Evolutionary conservation across 2,113 vertebrate genomes (phyloP).

Genomic region (Chloropsis hardwickii): DNA sequence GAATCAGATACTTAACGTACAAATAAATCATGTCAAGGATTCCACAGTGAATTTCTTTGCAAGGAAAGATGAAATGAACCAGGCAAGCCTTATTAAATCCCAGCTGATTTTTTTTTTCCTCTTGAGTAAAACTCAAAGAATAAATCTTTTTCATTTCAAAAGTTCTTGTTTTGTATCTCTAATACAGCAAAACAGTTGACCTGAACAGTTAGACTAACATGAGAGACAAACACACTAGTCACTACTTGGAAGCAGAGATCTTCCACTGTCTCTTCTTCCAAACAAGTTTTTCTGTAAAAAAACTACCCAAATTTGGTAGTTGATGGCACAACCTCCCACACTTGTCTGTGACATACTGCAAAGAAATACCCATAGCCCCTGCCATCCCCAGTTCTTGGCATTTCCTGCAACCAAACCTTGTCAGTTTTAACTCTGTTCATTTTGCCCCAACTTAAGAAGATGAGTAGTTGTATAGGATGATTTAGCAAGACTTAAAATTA

Average conservation of each 20-base stretch:
- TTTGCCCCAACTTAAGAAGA: background rate
- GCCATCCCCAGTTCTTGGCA: background rate
- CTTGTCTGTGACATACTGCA: rapidly evolving
- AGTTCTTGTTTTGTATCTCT: background rate
- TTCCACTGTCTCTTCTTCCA: background rate
- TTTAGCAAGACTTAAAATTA: background rate
- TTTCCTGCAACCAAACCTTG: background rate
- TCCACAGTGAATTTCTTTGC: background rate
- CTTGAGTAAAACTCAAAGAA: background rate
- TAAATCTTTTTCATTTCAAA: background rate
- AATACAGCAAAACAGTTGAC: background rate
- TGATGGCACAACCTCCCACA: background rate
- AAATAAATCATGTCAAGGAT: background rate
- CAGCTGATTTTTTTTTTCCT: background rate
- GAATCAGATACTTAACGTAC: background rate
- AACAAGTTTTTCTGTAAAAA: background rate
- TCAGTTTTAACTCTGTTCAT: background rate
- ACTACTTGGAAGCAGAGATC: background rate
- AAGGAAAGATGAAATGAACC: background rate
- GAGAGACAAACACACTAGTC: background rate
- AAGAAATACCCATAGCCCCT: background rate
- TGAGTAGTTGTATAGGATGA: background rate
- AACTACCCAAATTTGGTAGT: background rate
- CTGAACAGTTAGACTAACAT: background rate
- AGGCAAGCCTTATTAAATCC: background rate